These are phyloP conservation scores for Acholoe squamosa DNA, from an alignment of 2,888 invertebrate genomes.

Conservation along the genomic window DNA sequence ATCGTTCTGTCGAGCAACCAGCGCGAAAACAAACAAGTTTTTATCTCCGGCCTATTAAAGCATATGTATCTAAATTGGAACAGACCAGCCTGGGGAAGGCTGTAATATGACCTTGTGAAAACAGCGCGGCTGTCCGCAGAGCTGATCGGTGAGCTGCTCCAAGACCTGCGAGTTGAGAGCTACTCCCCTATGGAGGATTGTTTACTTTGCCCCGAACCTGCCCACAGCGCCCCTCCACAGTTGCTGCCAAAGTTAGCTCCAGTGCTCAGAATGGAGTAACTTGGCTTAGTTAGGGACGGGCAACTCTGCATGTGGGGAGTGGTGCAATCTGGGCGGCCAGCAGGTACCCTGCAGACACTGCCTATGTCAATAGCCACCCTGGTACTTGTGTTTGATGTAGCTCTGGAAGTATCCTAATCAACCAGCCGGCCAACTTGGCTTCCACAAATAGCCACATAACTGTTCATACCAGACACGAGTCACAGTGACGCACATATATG, in stretches of 20 bases:
- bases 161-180: too few species aligned
- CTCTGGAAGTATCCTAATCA: neutral
- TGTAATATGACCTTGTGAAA: slow-evolving; percentile 56
- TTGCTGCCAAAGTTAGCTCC: neutral
- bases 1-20: slow-evolving; percentile 54
- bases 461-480: neutral
- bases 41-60: slow-evolving; percentile 56
- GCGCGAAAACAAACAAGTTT: slow-evolving; percentile 62
- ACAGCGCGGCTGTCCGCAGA: neutral
- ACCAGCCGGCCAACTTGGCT: neutral
- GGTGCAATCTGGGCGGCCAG: neutral
- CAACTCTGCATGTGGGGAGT: neutral
- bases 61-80: slow-evolving; percentile 65
- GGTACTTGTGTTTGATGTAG: neutral
- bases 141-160: too few species aligned
- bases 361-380: slow-evolving; percentile 2
- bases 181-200: neutral
- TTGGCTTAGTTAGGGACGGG: neutral
- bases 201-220: neutral
- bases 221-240: neutral
- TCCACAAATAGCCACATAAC: neutral
- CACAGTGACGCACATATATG: neutral
- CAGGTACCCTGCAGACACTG: neutral
- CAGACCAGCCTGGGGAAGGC: neutral
- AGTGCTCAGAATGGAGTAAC: neutral